Conservation (phyloP, 2,888 invertebrate species). For the Leistus spinibarbis region DNA sequence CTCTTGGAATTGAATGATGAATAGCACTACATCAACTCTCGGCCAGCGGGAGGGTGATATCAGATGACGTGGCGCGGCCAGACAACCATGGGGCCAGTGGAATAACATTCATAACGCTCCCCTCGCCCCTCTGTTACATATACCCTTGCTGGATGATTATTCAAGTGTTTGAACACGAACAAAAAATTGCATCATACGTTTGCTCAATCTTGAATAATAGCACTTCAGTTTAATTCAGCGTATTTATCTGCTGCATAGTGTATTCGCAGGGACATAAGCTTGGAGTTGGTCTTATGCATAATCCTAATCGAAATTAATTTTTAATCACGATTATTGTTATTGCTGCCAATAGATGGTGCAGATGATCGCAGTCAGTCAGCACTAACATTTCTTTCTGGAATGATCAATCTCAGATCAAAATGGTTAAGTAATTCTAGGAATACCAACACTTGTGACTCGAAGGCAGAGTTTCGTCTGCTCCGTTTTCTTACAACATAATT, state of each 20-base stretch:
- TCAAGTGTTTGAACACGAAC: background rate
- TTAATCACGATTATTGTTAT: too few species aligned
- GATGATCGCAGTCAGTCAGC: too few species aligned
- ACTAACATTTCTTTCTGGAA: too few species aligned
- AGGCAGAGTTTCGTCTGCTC: too few species aligned
- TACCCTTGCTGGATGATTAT: background rate
- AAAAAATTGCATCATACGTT: background rate
- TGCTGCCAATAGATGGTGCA: too few species aligned
- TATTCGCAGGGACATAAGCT: background rate
- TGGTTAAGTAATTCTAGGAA: too few species aligned
- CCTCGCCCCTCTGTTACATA: background rate
- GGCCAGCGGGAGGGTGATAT: background rate
- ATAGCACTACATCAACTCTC: constrained; percentile 16
- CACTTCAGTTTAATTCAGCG: background rate
- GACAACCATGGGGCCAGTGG: constrained; percentile 6
- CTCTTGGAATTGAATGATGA: constrained; percentile 18
- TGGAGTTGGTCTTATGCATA: background rate
- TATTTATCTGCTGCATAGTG: background rate
- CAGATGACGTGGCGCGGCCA: constrained; percentile 1
- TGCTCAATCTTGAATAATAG: background rate
- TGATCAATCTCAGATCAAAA: too few species aligned
- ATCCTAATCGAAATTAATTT: too few species aligned
- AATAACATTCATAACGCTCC: background rate
- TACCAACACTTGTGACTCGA: too few species aligned
- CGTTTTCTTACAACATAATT: background rate